Evolutionary conservation across 2,797 vertebrate genomes (phyloP).

Genomic region (Pristis pectinata): DNA sequence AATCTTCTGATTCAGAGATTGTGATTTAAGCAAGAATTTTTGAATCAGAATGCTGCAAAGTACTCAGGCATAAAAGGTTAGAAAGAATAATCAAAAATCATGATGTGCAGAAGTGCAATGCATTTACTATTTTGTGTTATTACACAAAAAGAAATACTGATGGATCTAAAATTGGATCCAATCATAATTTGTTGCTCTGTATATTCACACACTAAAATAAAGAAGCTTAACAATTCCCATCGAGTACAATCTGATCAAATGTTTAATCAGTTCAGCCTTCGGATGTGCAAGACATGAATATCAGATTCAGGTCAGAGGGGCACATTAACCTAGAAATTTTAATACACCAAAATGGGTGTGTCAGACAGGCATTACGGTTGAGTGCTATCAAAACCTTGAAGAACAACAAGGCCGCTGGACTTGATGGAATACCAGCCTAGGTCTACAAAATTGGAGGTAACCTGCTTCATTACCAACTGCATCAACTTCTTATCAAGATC

Average conservation of each 20-base stretch:
- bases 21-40: not conserved
- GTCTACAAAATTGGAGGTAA: too few species aligned
- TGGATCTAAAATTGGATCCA: too few species aligned
- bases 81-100: conserved; percentile 11
- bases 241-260: not conserved
- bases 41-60: not conserved
- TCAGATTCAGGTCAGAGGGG: not conserved
- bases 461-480: too few species aligned
- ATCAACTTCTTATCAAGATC: too few species aligned
- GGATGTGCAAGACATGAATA: not conserved
- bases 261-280: not conserved
- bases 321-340: too few species aligned
- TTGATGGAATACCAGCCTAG: too few species aligned
- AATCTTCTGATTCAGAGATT: not conserved
- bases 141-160: not conserved
- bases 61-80: not conserved
- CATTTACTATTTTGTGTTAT: not conserved
- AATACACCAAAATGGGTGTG: too few species aligned
- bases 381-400: too few species aligned
- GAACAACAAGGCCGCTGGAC: too few species aligned
- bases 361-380: too few species aligned
- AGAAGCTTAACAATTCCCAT: not conserved
- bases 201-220: not conserved
- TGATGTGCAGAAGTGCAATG: not conserved
- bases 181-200: not conserved